phyloP scores from a whole-genome alignment of 2,888 invertebrate genomes.

The Nemurella pictetii region DNA sequence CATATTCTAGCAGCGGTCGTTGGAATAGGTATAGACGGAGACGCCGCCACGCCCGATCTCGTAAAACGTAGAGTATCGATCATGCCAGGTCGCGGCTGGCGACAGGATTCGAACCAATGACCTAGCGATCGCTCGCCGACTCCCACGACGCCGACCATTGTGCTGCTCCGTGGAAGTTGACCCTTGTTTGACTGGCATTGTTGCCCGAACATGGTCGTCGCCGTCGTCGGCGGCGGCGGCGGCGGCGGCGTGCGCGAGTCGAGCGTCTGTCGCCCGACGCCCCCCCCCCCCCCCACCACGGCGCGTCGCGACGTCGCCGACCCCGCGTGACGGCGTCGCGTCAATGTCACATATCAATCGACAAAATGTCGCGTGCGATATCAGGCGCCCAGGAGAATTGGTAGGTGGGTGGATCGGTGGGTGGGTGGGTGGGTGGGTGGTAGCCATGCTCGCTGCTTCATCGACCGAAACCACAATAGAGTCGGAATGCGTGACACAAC shows the following conservation, averaged over 20 bases:
- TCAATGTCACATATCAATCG: background rate
- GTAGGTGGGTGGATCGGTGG: background rate
- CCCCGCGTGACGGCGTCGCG: background rate
- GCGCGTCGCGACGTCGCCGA: background rate
- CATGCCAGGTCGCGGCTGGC: background rate
- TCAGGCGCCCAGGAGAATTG: background rate
- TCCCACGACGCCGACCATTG: background rate
- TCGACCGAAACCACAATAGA: background rate
- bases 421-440: background rate
- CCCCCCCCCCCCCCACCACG: no score
- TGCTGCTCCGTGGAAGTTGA: background rate
- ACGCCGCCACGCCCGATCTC: background rate
- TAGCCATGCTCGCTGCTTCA: background rate
- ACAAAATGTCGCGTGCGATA: background rate
- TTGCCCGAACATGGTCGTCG: background rate
- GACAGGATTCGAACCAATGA: background rate
- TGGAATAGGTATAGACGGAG: background rate
- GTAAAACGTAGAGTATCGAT: background rate
- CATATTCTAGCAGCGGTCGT: no score
- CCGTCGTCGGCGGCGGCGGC: background rate
- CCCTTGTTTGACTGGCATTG: background rate
- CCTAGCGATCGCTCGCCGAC: background rate
- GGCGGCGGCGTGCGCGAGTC: background rate
- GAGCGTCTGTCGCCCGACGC: no score
- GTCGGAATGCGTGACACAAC: background rate